A percentile compares a stretch with the other conserved stretches of the same genome.
phyloP scores from a whole-genome alignment of 2,797 vertebrate species.

The Lithobates sylvaticus region DNA sequence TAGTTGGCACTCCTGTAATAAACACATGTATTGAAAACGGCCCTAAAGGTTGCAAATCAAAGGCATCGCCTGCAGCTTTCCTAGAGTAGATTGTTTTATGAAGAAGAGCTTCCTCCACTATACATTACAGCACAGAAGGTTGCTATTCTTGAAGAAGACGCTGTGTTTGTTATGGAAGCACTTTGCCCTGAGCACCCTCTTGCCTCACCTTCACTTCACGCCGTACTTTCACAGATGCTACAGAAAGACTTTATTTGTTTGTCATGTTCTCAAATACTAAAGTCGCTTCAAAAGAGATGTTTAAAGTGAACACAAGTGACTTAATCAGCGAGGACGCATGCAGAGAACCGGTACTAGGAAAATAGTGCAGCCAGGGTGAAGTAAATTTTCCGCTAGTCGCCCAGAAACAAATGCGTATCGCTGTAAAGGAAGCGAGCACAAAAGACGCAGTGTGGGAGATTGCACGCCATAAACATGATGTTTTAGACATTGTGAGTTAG shows the following conservation, averaged over 20 bases:
- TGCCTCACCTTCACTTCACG: conserved; percentile 19
- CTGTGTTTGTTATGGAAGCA: conserved; percentile 19
- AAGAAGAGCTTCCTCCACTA: conserved; percentile 9
- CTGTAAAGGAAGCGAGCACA: background rate
- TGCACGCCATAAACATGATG: background rate
- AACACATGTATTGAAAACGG: background rate
- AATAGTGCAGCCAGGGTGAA: conserved; percentile 10
- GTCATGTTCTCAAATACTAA: conserved; percentile 18
- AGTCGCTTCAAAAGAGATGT: conserved; percentile 32
- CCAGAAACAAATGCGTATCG: background rate
- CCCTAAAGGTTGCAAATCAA: conserved; percentile 22
- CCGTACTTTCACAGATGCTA: background rate
- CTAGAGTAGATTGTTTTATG: conserved; percentile 1
- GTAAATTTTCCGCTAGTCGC: background rate
- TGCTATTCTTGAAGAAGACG: background rate
- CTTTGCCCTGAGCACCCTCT: conserved; percentile 44
- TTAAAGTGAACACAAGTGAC: conserved; percentile 12
- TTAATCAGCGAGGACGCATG: conserved; percentile 24
- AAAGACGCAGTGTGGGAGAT: conserved; percentile 1
- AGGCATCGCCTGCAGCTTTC: conserved; percentile 15
- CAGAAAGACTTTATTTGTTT: conserved; percentile 31
- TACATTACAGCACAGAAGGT: conserved; percentile 12
- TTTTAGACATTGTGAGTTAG: background rate
- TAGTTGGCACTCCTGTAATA: background rate
- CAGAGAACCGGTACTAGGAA: background rate